Evolutionary conservation across 2,113 vertebrate genomes (phyloP).

Genomic region (Casuarius casuarius): DNA sequence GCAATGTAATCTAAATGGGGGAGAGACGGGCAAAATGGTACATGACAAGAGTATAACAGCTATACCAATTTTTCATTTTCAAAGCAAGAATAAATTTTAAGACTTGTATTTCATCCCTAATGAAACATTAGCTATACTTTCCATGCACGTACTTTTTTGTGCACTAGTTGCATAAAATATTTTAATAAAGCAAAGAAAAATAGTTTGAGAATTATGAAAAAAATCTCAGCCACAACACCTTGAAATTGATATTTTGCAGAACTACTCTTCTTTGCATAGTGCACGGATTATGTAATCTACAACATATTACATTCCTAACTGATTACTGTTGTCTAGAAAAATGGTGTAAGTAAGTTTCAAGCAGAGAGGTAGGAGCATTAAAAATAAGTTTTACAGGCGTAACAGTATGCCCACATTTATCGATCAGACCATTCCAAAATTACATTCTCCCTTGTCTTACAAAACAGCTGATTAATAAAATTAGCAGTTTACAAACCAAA

Average conservation of each 20-base stretch:
- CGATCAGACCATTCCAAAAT: not conserved
- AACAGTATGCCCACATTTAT: fast-evolving
- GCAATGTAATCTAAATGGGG: not conserved
- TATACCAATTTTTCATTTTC: not conserved
- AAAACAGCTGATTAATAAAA: not conserved
- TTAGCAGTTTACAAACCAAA: not conserved
- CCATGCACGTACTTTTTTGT: not conserved
- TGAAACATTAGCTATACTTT: not conserved
- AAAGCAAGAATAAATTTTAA: not conserved
- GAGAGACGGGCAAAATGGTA: not conserved
- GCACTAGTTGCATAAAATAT: not conserved
- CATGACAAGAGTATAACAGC: not conserved
- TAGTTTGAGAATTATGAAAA: not conserved
- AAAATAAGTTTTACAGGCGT: not conserved
- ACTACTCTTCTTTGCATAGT: not conserved
- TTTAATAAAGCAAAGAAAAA: not conserved
- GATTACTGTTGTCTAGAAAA: not conserved
- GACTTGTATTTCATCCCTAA: not conserved
- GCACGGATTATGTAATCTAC: not conserved
- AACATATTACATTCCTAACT: not conserved
- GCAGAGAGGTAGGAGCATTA: not conserved
- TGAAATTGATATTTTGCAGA: not conserved
- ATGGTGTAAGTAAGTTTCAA: not conserved
- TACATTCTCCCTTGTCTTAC: not conserved
- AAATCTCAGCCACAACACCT: not conserved